Base-by-base conservation (phyloP, 64 coral and sea anemone species). In the Montipora sp. region DNA sequence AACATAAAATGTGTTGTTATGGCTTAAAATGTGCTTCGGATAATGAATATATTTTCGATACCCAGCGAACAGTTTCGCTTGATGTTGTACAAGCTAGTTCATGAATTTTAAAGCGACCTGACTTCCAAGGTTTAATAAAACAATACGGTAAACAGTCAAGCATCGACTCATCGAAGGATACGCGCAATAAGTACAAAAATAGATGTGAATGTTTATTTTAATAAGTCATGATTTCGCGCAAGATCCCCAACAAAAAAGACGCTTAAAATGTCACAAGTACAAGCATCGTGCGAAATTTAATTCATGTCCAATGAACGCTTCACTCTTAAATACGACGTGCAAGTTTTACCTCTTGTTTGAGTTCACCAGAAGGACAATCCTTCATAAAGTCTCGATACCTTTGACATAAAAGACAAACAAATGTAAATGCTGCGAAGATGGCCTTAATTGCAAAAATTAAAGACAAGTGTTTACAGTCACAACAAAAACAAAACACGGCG, bases 371-470 rank as follows among this genome's bases (percentile, higher is more conserved):
- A 46, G 98, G 98, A 48, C 98, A 99, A 87, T 99, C 98, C 90
- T 99, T 99, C 98, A 99, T 99, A 46, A 99, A 99, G 91, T 99
- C 98, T 88, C 94, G 90, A 76, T 99, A 96, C 98, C 98, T 99
- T 70, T 1, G 4, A 20, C 53, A 94, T 57, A 18, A 73, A 47
- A 49, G 24, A 15, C 8, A 57, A 89, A 69, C 48, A 9, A 81
- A 75, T 11, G 4, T 14, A 21, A 75, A 73, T 59, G 27, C 21
- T 61, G 20, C 8, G 69, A 48, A 18, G 8, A 49, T 10, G 5
- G 7, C 4, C 11, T 59, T 66, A 23, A 22, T 14, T 51, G 47
- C 8, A 63, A 63, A 47, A 78, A 24, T 15, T 23, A 15, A 86
- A 86, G 36, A 66, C 1, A 2, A 7, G 70, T 70, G 59, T 11